Evolutionary conservation across 1,140 invertebrate genomes (phyloP).

Genomic region (Zophobas atratus): DNA sequence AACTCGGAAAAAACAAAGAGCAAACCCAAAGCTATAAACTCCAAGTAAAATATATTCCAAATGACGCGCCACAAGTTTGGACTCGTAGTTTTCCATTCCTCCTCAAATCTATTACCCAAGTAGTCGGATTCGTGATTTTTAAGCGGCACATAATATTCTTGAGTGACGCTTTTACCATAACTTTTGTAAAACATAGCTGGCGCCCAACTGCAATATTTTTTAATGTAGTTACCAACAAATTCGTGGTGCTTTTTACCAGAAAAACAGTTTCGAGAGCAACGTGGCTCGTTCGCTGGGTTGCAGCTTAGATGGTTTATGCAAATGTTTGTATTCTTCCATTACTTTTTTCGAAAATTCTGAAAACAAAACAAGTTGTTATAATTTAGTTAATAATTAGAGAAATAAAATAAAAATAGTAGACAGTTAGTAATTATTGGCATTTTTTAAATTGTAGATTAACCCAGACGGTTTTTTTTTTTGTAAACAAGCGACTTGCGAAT

Average conservation of each 20-base stretch:
- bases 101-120: neutral
- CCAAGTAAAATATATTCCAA: neutral
- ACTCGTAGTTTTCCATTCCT: neutral
- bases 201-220: constrained; percentile 1
- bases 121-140: neutral
- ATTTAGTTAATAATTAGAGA: too few relatives aligned
- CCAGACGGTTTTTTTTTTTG: too few relatives aligned
- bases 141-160: constrained; percentile 1
- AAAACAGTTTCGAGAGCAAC: constrained; percentile 4
- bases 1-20: constrained; percentile 6
- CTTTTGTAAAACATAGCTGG: neutral
- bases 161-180: neutral
- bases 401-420: too few relatives aligned
- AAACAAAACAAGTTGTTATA: too few relatives aligned
- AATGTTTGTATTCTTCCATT: constrained; percentile 1
- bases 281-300: constrained; percentile 7
- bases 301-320: neutral
- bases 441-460: too few relatives aligned
- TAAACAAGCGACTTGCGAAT: too few relatives aligned
- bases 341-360: neutral
- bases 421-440: too few relatives aligned
- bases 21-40: neutral
- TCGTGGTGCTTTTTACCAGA: neutral
- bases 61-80: neutral
- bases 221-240: neutral